Evolutionary conservation across 53 echinoderm and acorn worm species (phyloP).

Genomic region (Paracentrotus lividus): DNA sequence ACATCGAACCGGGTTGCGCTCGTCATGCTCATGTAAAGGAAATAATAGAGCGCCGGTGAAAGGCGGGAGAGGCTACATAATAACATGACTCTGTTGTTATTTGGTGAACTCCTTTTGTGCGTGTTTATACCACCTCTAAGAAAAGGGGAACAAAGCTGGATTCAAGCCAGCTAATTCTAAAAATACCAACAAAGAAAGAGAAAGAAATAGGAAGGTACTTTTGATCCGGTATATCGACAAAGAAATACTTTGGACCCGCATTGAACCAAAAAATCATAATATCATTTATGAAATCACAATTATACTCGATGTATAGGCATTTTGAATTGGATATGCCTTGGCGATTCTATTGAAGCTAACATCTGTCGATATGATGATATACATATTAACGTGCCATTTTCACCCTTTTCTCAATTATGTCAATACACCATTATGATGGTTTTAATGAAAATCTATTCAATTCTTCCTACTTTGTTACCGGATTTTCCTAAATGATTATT

Average conservation of each 20-base stretch:
- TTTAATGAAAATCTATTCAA: not conserved
- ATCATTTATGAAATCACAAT: constrained; percentile 8
- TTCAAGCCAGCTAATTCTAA: constrained; percentile 39
- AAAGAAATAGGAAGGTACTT: not conserved
- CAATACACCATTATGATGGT: not conserved
- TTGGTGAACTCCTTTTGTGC: not conserved
- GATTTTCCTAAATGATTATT: not conserved
- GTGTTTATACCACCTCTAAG: not conserved
- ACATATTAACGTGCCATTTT: constrained; percentile 8
- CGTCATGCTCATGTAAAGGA: not conserved
- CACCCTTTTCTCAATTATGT: not conserved
- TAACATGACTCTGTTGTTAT: constrained; percentile 6
- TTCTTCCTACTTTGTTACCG: not conserved
- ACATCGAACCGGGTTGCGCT: not conserved
- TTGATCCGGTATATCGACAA: not conserved
- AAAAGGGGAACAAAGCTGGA: constrained; percentile 51
- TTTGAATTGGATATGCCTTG: constrained; percentile 2
- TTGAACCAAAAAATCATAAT: constrained; percentile 43
- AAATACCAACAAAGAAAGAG: constrained; percentile 24
- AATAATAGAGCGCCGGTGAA: not conserved
- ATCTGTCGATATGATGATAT: constrained; percentile 25
- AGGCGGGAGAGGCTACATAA: not conserved
- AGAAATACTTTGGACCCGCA: constrained; percentile 3
- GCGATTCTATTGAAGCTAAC: not conserved
- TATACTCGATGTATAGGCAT: not conserved